phyloP scores from a whole-genome alignment of 1,140 invertebrate genomes.

The Asobara japonica region DNA sequence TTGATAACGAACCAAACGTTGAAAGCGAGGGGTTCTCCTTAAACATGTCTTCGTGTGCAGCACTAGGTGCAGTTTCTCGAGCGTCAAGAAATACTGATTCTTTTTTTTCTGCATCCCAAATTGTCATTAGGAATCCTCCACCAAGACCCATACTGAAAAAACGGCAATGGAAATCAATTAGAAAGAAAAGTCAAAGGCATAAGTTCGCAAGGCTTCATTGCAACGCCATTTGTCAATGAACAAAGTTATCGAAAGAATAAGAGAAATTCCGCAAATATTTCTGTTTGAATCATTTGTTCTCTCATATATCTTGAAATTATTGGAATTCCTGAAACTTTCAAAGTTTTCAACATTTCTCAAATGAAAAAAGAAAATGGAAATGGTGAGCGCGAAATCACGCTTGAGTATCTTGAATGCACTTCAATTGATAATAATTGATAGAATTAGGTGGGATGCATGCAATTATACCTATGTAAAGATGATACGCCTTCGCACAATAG shows the following conservation, averaged over 20 bases:
- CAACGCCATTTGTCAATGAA: too few species aligned
- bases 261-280: too few species aligned
- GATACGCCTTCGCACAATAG: constrained; percentile 86
- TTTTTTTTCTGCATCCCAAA: constrained; percentile 72
- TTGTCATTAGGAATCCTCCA: constrained; percentile 83
- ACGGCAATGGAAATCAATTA: neutral
- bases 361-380: too few species aligned
- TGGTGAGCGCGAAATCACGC: too few species aligned
- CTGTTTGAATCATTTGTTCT: too few species aligned
- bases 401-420: too few species aligned
- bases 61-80: constrained; percentile 75
- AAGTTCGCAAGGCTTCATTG: too few species aligned
- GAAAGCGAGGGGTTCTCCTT: constrained; percentile 65
- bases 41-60: constrained; percentile 73
- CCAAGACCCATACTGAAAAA: constrained; percentile 77
- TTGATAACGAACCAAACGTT: constrained; percentile 58
- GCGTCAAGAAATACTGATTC: constrained; percentile 71
- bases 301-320: too few species aligned
- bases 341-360: too few species aligned
- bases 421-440: constrained; percentile 20
- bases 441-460: neutral
- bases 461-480: constrained; percentile 73
- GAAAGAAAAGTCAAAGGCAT: too few species aligned
- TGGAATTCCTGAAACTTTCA: too few species aligned
- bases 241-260: too few species aligned